Conservation (phyloP, 2,797 vertebrate species). For the Coccyzus lansbergi region DNA sequence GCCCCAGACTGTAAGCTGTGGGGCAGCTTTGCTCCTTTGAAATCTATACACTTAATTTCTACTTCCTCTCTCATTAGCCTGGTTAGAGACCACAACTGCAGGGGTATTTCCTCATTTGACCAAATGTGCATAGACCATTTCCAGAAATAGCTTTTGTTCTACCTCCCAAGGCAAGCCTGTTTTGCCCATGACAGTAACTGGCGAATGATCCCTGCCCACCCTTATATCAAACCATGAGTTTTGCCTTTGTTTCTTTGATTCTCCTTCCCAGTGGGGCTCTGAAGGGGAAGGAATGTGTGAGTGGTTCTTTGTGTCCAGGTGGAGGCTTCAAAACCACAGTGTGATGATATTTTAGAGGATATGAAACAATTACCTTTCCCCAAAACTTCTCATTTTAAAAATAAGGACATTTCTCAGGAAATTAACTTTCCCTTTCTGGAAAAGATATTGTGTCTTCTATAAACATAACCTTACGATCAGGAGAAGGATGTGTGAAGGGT, state of each 20-base stretch:
- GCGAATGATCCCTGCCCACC: too few species aligned
- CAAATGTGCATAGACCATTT: background rate
- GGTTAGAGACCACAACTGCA: background rate
- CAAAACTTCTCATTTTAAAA: background rate
- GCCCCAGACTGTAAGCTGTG: fast-evolving
- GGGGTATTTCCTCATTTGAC: background rate
- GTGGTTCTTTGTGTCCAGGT: too few species aligned
- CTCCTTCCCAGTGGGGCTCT: too few species aligned
- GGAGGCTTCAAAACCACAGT: too few species aligned
- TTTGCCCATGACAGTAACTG: too few species aligned
- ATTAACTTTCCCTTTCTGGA: background rate
- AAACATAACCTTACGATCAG: background rate
- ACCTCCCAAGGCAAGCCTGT: too few species aligned
- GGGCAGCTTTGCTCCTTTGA: background rate
- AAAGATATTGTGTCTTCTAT: background rate
- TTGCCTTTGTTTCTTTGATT: too few species aligned
- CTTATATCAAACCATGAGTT: too few species aligned
- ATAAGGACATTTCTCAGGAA: background rate
- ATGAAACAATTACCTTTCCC: background rate
- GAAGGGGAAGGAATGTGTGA: too few species aligned
- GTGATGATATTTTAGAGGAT: background rate
- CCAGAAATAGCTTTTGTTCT: background rate
- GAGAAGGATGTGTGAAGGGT: background rate
- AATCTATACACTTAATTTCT: conserved; percentile 9
- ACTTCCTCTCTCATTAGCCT: background rate